These are phyloP conservation scores for Pogonocichla stellata DNA, from an alignment of 2,113 vertebrate species.

Conservation along the genomic window DNA sequence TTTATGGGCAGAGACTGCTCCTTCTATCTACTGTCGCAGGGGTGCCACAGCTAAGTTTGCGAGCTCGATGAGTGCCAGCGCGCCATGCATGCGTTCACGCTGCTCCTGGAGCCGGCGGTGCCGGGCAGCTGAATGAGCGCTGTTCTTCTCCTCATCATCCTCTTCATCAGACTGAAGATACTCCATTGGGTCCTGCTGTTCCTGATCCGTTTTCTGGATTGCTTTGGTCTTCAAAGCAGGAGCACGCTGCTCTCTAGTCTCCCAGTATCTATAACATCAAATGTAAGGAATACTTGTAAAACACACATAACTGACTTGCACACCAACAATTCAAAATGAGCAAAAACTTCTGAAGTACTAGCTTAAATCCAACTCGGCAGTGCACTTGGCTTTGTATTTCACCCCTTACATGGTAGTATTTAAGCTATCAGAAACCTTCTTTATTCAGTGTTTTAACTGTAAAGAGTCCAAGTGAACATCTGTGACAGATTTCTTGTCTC, in stretches of 20 bases:
- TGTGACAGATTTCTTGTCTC: background rate
- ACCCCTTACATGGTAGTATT: background rate
- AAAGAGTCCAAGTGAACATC: background rate
- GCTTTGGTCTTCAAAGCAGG: constrained; percentile 83
- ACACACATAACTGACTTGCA: fast-evolving
- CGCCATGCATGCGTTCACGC: constrained; percentile 92
- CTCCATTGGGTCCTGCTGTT: constrained; percentile 95
- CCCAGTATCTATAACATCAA: constrained; percentile 85
- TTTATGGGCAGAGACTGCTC: constrained; percentile 35
- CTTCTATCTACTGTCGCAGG: constrained; percentile 65
- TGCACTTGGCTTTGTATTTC: background rate
- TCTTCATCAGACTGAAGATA: constrained; percentile 90
- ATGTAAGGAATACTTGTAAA: background rate
- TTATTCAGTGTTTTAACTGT: background rate
- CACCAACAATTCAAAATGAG: background rate
- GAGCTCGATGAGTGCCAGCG: constrained; percentile 94
- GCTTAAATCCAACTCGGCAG: fast-evolving
- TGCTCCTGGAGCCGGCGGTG: constrained; percentile 90
- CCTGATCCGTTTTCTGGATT: constrained; percentile 85
- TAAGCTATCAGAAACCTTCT: background rate
- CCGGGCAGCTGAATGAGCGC: constrained; percentile 75
- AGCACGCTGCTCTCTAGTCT: constrained; percentile 87
- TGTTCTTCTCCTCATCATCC: constrained; percentile 80
- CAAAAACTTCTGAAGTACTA: background rate
- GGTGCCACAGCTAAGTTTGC: constrained; percentile 87